Conservation (phyloP, 2,888 invertebrate species). For the Bursaphelenchus okinawaensis region DNA sequence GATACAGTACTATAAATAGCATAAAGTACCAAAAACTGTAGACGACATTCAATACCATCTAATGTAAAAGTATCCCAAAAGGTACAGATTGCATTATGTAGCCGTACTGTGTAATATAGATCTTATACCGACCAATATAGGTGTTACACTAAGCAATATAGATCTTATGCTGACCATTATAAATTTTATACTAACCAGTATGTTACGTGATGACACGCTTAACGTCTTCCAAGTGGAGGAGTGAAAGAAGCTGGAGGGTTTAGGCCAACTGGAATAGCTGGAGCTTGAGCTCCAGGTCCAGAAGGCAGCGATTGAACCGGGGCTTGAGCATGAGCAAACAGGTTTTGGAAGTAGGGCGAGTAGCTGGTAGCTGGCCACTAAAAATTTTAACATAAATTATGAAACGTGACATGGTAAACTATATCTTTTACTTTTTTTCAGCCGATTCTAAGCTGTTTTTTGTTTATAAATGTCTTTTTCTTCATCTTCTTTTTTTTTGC, state of each 20-base stretch:
- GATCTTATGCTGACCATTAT: too few species aligned
- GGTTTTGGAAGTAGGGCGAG: constrained; percentile 33
- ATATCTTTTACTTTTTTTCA: not conserved
- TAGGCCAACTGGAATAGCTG: constrained; percentile 19
- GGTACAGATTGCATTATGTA: too few species aligned
- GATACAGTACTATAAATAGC: too few species aligned
- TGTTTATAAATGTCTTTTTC: not conserved
- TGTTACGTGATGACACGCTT: too few species aligned
- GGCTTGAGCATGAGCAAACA: constrained; percentile 26
- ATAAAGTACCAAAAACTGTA: too few species aligned
- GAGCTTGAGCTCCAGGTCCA: constrained; percentile 15
- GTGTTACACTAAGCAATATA: too few species aligned
- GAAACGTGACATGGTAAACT: not conserved
- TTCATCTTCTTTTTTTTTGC: too few species aligned
- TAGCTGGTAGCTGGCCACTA: constrained; percentile 37
- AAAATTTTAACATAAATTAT: constrained; percentile 9
- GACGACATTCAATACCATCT: too few species aligned
- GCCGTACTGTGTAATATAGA: too few species aligned
- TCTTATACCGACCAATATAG: too few species aligned
- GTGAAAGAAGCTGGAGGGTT: constrained; percentile 4
- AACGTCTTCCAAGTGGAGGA: not conserved
- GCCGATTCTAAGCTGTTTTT: not conserved
- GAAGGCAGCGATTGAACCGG: constrained; percentile 31
- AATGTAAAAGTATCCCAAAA: too few species aligned
- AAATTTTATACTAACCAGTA: too few species aligned